These are phyloP conservation scores for Troglohyphantes excavatus DNA, from an alignment of 2,888 invertebrate species.

Conservation along the genomic window DNA sequence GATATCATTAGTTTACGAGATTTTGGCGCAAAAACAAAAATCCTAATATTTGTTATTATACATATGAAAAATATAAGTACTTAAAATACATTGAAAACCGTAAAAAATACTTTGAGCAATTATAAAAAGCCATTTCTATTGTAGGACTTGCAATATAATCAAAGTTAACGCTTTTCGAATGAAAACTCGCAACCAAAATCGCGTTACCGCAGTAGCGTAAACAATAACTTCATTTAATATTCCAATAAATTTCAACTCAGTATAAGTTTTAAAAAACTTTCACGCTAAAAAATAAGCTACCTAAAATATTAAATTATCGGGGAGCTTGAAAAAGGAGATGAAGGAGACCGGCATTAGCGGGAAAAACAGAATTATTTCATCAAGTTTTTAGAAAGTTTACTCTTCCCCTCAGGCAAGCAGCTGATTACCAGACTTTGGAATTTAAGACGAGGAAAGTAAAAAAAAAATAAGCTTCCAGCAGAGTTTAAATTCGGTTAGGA, in stretches of 20 bases:
- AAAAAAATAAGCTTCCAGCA: neutral
- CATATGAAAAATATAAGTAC: too few species aligned
- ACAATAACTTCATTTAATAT: neutral
- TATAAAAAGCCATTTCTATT: too few species aligned
- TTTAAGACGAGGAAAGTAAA: neutral
- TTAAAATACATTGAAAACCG: too few species aligned
- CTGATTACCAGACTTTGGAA: conserved; percentile 47
- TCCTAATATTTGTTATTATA: too few species aligned
- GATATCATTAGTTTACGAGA: too few species aligned
- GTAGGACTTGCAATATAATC: too few species aligned
- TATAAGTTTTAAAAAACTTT: neutral
- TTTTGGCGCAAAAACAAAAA: too few species aligned
- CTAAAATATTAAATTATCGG: conserved; percentile 5
- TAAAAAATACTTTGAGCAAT: too few species aligned
- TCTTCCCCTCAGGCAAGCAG: conserved; percentile 32
- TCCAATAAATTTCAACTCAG: neutral
- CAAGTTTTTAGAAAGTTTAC: conserved; percentile 51
- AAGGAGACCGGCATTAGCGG: neutral
- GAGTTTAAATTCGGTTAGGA: conserved; percentile 64
- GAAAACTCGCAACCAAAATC: too few species aligned
- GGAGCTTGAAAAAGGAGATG: neutral
- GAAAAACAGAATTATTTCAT: conserved; percentile 42
- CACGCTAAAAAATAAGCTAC: neutral
- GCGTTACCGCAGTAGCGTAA: neutral
- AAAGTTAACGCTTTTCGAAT: too few species aligned